Conservation (phyloP, 2,888 invertebrate species). For the Anthoptus insignis region DNA sequence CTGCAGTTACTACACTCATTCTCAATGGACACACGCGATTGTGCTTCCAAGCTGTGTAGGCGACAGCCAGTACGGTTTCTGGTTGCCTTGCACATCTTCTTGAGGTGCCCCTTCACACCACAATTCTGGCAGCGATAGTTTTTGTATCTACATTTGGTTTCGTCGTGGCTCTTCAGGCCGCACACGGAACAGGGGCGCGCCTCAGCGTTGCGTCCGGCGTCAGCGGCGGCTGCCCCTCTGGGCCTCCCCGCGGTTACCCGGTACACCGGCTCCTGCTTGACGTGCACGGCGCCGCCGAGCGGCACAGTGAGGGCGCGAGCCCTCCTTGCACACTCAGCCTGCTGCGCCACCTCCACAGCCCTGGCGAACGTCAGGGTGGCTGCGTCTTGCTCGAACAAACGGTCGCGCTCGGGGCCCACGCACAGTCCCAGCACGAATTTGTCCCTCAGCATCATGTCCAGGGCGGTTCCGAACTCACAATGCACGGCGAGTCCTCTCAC, state of each 20-base stretch:
- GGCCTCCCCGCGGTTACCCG: constrained; percentile 1
- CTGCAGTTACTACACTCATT: constrained; percentile 1
- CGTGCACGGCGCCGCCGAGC: neutral
- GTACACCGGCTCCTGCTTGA: constrained; percentile 33
- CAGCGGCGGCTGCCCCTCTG: constrained; percentile 7
- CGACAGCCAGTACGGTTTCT: neutral
- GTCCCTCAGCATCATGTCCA: constrained; percentile 37
- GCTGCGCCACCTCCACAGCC: constrained; percentile 30
- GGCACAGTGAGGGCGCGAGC: neutral
- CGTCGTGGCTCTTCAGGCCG: constrained; percentile 33
- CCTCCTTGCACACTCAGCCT: constrained; percentile 27
- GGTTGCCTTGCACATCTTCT: constrained; percentile 27
- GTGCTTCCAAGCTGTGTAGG: neutral
- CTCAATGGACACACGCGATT: neutral
- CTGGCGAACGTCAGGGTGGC: constrained; percentile 40
- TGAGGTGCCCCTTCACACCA: constrained; percentile 38
- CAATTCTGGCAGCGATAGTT: constrained; percentile 35
- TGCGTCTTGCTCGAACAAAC: constrained; percentile 39
- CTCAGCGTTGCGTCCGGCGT: constrained; percentile 8
- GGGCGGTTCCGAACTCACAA: constrained; percentile 40
- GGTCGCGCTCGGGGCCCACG: constrained; percentile 38
- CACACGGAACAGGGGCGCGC: constrained; percentile 29
- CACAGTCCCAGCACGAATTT: constrained; percentile 22
- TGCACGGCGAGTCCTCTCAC: constrained; percentile 41
- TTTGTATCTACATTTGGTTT: constrained; percentile 37